Evolutionary conservation across 64 coral and sea anemone species (phyloP), one percentile per base, ranked within the genome.

Genomic region (Pocillopora verrucosa): DNA sequence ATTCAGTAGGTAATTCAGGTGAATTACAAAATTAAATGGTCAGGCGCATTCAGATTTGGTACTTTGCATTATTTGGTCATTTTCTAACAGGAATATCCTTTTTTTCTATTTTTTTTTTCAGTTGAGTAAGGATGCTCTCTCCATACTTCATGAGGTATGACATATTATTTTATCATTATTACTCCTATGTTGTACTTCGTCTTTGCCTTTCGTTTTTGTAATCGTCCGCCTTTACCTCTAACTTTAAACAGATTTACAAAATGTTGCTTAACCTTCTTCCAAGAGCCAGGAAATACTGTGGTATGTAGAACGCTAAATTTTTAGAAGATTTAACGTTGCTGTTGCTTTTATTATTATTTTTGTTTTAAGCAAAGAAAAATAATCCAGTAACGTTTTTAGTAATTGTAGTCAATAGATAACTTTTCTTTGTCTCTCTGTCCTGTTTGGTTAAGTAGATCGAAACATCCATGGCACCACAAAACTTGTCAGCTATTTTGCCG

Each of bases 391-490:
- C 16, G 15, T 37, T 51, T 51, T 30, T 51, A 3, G 41, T 51
- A 51, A 3, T 0, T 7, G 3, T 51, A 51, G 41, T 3, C 41
- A 51, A 36, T 37, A 14, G 13, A 62, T 20, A 16, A 36, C 14
- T 10, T 19, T 20, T 65, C 1, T 62, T 63, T 34, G 10, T 15
- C 74, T 84, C 58, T 68, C 93, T 60, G 3, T 51, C 41, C 41
- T 51, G 41, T 51, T 51, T 51, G 3, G 41, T 7, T 51, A 7
- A 0, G 41, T 72, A 99, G 97, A 99, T 88, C 97, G 97, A 73
- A 99, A 88, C 78, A 91, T 99, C 58, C 97, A 99, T 83, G 94
- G 93, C 9, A 99, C 97, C 7, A 99, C 93, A 22, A 99, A 99
- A 75, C 94, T 99, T 26, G 94, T 95, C 59, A 99, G 94, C 65